These are phyloP conservation scores for Silurus asotus DNA, from an alignment of 2,113 vertebrate species.

Conservation along the genomic window DNA sequence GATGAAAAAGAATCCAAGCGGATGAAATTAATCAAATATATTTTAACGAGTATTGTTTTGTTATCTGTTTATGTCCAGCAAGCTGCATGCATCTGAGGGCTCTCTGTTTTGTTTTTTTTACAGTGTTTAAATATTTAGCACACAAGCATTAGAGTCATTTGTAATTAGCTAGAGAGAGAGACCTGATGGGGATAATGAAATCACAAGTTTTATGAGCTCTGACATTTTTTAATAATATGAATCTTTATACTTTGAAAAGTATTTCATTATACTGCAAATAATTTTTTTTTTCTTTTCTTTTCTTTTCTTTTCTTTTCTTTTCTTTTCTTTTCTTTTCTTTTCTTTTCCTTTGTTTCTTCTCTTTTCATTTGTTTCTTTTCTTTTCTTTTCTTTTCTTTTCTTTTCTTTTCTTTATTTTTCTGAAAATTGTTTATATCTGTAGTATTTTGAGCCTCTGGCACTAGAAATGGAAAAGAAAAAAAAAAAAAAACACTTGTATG, in stretches of 20 bases:
- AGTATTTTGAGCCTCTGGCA: background rate
- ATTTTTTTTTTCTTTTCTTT: background rate
- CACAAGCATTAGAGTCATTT: background rate
- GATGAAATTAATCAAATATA: constrained; percentile 20
- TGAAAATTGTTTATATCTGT: background rate
- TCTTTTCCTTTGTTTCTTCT: no score
- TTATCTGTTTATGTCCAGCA: background rate
- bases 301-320: no score
- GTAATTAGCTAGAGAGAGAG: background rate
- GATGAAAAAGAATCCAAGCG: background rate
- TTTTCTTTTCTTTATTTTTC: no score
- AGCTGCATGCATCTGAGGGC: background rate
- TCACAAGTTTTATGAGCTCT: background rate
- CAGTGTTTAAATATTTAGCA: background rate
- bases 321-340: no score
- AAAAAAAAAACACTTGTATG: background rate
- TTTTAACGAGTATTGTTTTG: background rate
- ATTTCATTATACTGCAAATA: background rate
- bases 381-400: no score
- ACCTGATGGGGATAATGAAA: background rate
- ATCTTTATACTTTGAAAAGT: no score
- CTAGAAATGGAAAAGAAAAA: background rate
- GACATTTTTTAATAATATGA: background rate
- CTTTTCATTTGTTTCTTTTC: no score
- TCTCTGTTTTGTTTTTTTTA: background rate